Evolutionary conservation across 2,888 invertebrate species (phyloP).

Genomic region (Agrilus biguttatus): DNA sequence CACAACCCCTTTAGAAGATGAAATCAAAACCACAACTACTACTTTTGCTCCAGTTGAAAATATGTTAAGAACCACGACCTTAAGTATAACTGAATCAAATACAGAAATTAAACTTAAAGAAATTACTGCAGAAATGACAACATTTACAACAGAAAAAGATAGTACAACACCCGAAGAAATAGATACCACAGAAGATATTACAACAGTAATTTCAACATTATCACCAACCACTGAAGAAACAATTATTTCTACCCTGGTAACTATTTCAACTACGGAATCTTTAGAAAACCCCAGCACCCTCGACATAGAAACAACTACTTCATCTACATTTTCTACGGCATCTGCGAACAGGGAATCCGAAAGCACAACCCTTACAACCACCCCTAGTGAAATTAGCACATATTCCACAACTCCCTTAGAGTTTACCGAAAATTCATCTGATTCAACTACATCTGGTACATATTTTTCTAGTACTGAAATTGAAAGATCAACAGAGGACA

Average conservation of each 20-base stretch:
- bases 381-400: too few relatives aligned
- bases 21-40: slow-evolving; percentile 7
- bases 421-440: too few relatives aligned
- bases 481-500: too few relatives aligned
- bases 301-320: too few relatives aligned
- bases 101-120: slow-evolving; percentile 4
- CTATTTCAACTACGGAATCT: background rate
- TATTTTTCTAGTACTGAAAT: too few relatives aligned
- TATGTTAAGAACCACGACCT: slow-evolving; percentile 2
- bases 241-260: background rate
- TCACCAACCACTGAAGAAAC: background rate
- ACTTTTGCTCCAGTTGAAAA: slow-evolving; percentile 1
- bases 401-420: too few relatives aligned
- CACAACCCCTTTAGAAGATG: slow-evolving; percentile 2
- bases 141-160: slow-evolving; percentile 1
- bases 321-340: too few relatives aligned
- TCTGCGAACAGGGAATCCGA: too few relatives aligned
- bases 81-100: slow-evolving; percentile 5
- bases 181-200: background rate
- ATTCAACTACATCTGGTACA: too few relatives aligned
- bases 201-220: background rate
- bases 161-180: background rate
- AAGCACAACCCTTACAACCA: too few relatives aligned
- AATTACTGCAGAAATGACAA: slow-evolving; percentile 4
- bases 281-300: background rate